phyloP scores from a whole-genome alignment of 2,888 invertebrate species.

The Xanthorhoe spadicearia region DNA sequence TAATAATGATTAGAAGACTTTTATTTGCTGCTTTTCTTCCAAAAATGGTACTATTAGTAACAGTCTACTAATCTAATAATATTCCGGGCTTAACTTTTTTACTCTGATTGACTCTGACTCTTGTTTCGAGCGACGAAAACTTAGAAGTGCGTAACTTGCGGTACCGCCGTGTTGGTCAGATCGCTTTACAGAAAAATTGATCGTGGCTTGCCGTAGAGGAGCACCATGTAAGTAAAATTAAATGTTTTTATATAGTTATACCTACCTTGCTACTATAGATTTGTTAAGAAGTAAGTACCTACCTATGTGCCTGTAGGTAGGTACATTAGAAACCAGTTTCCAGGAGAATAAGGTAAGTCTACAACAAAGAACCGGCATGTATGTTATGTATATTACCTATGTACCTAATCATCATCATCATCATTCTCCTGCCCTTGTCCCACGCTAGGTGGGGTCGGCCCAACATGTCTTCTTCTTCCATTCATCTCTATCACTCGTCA shows the following conservation, averaged over 20 bases:
- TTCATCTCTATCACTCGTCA: too few relatives aligned
- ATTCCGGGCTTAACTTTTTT: background rate
- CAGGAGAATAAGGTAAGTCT: slow-evolving; percentile 18
- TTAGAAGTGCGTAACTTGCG: slow-evolving; percentile 22
- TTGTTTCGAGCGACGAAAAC: slow-evolving; percentile 17
- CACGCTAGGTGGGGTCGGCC: too few relatives aligned
- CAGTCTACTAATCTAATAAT: background rate
- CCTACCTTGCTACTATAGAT: background rate
- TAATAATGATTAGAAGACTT: background rate
- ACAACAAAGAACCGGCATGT: slow-evolving; percentile 27
- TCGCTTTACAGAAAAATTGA: slow-evolving; percentile 14
- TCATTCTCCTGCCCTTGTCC: too few relatives aligned
- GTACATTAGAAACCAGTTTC: slow-evolving; percentile 28
- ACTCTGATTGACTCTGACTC: slow-evolving; percentile 9
- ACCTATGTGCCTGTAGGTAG: background rate
- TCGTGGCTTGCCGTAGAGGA: slow-evolving; percentile 6
- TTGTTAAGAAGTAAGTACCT: background rate
- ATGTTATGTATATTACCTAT: too few relatives aligned
- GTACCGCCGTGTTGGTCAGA: slow-evolving; percentile 7
- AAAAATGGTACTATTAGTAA: background rate
- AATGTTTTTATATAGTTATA: background rate
- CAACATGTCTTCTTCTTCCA: too few relatives aligned
- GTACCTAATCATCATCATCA: too few relatives aligned
- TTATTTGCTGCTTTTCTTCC: slow-evolving; percentile 1
- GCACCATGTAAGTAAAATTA: slow-evolving; percentile 39